Conservation (phyloP, 2,113 vertebrate genomes). For the Lagopus leucura region DNA sequence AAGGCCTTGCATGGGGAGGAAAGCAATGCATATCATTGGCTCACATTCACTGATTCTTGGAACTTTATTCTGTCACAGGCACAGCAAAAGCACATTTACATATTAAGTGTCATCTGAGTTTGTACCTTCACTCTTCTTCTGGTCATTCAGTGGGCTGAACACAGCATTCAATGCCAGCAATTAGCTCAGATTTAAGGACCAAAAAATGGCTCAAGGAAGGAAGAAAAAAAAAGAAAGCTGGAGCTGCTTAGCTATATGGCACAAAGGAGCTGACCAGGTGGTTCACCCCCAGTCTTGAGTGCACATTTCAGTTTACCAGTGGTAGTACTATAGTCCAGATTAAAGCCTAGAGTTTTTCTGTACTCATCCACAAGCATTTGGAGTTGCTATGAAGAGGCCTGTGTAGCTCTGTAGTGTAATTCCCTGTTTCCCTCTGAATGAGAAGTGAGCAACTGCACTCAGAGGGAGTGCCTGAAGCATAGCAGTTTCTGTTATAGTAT, state of each 20-base stretch:
- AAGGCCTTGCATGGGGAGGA: neutral
- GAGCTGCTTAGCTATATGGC: neutral
- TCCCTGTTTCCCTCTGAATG: neutral
- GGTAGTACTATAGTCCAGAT: accelerated
- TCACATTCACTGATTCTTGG: neutral
- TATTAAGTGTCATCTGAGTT: neutral
- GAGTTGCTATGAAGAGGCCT: neutral
- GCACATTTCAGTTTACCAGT: accelerated
- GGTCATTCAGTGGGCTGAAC: neutral
- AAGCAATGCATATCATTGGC: neutral
- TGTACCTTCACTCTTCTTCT: neutral
- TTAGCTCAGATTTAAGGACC: neutral
- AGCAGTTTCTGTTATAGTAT: neutral
- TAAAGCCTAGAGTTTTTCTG: neutral
- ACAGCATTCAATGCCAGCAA: neutral
- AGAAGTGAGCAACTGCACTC: neutral
- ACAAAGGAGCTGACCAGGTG: neutral
- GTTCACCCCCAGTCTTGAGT: too few species aligned
- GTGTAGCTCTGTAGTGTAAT: neutral
- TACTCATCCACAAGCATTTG: accelerated
- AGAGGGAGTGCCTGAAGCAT: neutral
- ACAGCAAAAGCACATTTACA: neutral
- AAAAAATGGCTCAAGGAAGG: neutral
- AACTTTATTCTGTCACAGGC: neutral
- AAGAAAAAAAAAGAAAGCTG: neutral